These are phyloP conservation scores for Watsonalla binaria DNA, from an alignment of 2,888 invertebrate genomes.

Conservation along the genomic window DNA sequence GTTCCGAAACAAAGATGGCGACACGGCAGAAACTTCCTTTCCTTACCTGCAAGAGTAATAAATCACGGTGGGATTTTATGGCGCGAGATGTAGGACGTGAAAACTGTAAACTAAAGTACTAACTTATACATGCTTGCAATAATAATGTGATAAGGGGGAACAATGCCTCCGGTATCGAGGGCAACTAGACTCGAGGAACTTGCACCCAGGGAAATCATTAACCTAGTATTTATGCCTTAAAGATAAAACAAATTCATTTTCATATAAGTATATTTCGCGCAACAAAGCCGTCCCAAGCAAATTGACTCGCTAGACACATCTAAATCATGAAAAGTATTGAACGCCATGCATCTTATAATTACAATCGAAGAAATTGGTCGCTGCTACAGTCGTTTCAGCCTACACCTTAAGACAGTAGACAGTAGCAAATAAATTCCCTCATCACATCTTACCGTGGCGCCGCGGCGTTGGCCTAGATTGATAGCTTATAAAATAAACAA, in stretches of 20 bases:
- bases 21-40: background rate
- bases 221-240: constrained; percentile 42
- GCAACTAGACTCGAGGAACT: constrained; percentile 42
- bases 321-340: too few relatives aligned
- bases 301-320: too few relatives aligned
- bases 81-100: constrained; percentile 48
- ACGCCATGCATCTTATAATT: too few relatives aligned
- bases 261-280: background rate
- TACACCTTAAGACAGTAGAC: too few relatives aligned
- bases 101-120: constrained; percentile 52
- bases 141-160: constrained; percentile 57
- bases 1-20: background rate
- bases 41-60: background rate
- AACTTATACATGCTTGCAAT: constrained; percentile 38
- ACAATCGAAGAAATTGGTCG: too few relatives aligned
- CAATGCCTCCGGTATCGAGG: constrained; percentile 53
- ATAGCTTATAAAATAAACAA: too few relatives aligned
- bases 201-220: constrained; percentile 51
- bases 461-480: too few relatives aligned
- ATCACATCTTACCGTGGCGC: too few relatives aligned
- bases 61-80: constrained; percentile 35
- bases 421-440: too few relatives aligned
- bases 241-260: constrained; percentile 7
- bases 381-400: too few relatives aligned
- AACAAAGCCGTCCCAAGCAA: too few relatives aligned